These are phyloP conservation scores for Orthosia gothica DNA, from an alignment of 2,888 invertebrate genomes.

Conservation along the genomic window DNA sequence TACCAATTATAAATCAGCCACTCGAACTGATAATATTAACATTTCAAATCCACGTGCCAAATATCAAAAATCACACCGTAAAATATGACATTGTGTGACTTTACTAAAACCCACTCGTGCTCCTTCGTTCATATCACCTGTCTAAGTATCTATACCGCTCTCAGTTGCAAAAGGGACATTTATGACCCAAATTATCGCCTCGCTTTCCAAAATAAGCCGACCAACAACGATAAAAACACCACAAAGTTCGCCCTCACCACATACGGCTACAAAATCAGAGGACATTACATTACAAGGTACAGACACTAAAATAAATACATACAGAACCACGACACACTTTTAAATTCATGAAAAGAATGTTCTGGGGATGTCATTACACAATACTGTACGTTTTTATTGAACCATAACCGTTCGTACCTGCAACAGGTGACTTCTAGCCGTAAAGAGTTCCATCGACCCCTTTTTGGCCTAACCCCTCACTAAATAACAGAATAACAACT, in stretches of 20 bases:
- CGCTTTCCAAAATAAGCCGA: background rate
- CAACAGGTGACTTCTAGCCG: conserved; percentile 84
- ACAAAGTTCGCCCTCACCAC: conserved; percentile 22
- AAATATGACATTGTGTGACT: background rate
- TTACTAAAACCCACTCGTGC: too few species aligned
- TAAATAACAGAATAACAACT: conserved; percentile 64
- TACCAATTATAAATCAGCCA: too few species aligned
- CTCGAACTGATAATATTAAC: too few species aligned
- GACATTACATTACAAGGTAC: conserved; percentile 29
- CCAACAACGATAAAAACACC: conserved; percentile 24
- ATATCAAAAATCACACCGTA: too few species aligned
- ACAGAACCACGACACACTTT: conserved; percentile 64
- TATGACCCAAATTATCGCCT: conserved; percentile 23
- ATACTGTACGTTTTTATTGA: conserved; percentile 84
- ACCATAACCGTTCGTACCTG: conserved; percentile 80
- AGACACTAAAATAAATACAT: conserved; percentile 54
- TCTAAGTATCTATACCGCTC: too few species aligned
- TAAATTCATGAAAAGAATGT: conserved; percentile 77
- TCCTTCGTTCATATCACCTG: background rate
- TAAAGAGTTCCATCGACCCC: conserved; percentile 73
- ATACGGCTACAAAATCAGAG: conserved; percentile 24
- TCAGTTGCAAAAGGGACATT: conserved; percentile 6
- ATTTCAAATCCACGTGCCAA: too few species aligned
- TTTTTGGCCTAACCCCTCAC: conserved; percentile 58
- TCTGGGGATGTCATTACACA: conserved; percentile 77